phyloP scores from a whole-genome alignment of 2,113 vertebrate species.

The Xerus inauris region DNA sequence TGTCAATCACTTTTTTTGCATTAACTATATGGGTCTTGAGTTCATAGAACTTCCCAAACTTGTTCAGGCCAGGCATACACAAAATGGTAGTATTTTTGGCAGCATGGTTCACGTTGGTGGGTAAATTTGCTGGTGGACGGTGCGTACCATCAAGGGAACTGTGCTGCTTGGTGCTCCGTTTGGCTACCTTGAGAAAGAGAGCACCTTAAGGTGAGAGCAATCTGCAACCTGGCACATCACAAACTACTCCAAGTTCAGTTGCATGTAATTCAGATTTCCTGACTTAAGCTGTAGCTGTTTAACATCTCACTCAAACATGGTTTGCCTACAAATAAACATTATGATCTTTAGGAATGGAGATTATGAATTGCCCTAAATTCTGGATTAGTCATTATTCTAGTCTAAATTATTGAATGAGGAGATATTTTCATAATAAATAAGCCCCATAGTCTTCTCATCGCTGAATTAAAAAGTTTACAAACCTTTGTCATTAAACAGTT shows the following conservation, averaged over 20 bases:
- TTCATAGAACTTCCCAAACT: not conserved
- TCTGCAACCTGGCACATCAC: fast-evolving
- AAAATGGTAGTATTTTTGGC: too few relatives aligned
- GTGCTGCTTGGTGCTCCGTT: fast-evolving
- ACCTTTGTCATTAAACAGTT: not conserved
- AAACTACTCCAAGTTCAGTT: fast-evolving
- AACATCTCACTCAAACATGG: not conserved
- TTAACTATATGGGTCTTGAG: fast-evolving
- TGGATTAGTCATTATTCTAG: not conserved
- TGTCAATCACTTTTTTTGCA: not conserved
- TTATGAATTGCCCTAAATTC: too few relatives aligned
- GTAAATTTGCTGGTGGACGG: fast-evolving
- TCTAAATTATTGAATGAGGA: not conserved
- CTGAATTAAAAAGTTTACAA: not conserved
- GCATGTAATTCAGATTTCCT: not conserved
- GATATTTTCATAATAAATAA: not conserved
- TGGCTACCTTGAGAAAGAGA: not conserved
- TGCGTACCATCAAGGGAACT: not conserved
- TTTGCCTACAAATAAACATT: not conserved
- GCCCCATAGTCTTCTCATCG: not conserved
- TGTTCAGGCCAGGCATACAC: not conserved
- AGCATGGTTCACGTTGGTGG: too few relatives aligned
- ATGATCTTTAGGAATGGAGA: not conserved
- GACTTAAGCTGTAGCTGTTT: not conserved
- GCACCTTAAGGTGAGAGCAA: too few relatives aligned